These are phyloP conservation scores for Temnothorax rugatulus DNA, from an alignment of 2,888 invertebrate genomes.

Conservation along the genomic window DNA sequence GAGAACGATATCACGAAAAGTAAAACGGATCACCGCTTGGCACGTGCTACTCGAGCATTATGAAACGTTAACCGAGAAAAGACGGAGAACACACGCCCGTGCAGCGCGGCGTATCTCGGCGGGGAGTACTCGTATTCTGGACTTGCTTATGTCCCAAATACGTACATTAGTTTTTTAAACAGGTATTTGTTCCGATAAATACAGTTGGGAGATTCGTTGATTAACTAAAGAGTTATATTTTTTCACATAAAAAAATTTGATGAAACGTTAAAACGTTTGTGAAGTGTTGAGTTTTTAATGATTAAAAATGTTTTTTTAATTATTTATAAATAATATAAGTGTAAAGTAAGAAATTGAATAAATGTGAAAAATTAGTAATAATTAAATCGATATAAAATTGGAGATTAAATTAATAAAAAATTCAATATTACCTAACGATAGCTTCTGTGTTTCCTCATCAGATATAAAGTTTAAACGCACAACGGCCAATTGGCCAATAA, in stretches of 20 bases:
- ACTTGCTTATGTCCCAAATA: constrained; percentile 2
- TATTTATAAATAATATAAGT: neutral
- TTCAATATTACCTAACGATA: constrained; percentile 22
- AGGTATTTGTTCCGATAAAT: neutral
- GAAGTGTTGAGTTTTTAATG: neutral
- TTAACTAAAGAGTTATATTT: neutral
- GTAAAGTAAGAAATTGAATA: constrained; percentile 7
- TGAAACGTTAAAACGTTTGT: neutral
- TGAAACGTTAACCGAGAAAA: constrained; percentile 77
- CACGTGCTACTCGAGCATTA: constrained; percentile 75
- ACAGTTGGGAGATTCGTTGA: no score
- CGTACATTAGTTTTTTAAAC: constrained; percentile 17
- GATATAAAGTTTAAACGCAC: neutral
- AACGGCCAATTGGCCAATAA: neutral
- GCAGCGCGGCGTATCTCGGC: neutral
- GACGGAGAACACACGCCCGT: constrained; percentile 64
- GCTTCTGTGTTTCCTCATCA: neutral
- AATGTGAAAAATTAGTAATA: neutral
- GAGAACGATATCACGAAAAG: neutral
- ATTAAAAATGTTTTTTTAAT: neutral
- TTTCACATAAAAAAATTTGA: neutral
- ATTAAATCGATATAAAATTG: neutral
- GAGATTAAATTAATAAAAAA: neutral
- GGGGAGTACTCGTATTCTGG: neutral
- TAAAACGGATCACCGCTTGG: constrained; percentile 22